Evolutionary conservation across 2,113 vertebrate species (phyloP).

Genomic region (Mungos mungo): DNA sequence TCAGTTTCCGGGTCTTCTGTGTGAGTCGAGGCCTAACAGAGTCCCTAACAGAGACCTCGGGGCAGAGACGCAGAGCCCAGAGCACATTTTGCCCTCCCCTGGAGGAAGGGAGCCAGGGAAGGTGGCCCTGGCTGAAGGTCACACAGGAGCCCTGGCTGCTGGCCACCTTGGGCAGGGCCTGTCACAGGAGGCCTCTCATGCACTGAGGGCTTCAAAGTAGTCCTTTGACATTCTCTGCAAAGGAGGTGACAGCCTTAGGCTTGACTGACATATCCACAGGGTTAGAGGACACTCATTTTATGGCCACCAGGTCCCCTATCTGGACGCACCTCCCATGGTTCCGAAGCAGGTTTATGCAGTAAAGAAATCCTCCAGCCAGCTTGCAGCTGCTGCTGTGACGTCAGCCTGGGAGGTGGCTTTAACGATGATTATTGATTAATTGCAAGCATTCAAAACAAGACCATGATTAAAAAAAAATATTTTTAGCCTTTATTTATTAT

Average conservation of each 20-base stretch:
- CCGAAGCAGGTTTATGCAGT: accelerated
- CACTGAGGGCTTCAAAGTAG: not conserved
- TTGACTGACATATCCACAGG: not conserved
- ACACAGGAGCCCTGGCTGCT: not conserved
- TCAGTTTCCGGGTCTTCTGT: not conserved
- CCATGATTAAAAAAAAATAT: not conserved
- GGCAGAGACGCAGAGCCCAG: not conserved
- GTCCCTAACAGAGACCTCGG: not conserved
- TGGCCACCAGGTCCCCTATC: not conserved
- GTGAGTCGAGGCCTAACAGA: not conserved
- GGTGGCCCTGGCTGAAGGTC: not conserved
- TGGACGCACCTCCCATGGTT: accelerated
- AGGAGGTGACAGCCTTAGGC: not conserved
- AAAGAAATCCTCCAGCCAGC: not conserved
- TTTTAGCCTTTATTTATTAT: too few species aligned
- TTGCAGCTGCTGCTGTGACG: accelerated
- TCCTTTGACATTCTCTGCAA: not conserved
- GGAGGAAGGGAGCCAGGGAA: not conserved
- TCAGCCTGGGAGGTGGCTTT: too few species aligned
- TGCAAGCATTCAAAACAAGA: not conserved
- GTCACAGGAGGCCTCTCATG: not conserved
- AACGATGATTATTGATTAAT: not conserved
- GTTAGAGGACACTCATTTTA: not conserved
- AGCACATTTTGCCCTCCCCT: not conserved
- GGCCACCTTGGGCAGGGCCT: not conserved